phyloP scores from a whole-genome alignment of 2,888 invertebrate genomes.

The Iphiclides podalirius region DNA sequence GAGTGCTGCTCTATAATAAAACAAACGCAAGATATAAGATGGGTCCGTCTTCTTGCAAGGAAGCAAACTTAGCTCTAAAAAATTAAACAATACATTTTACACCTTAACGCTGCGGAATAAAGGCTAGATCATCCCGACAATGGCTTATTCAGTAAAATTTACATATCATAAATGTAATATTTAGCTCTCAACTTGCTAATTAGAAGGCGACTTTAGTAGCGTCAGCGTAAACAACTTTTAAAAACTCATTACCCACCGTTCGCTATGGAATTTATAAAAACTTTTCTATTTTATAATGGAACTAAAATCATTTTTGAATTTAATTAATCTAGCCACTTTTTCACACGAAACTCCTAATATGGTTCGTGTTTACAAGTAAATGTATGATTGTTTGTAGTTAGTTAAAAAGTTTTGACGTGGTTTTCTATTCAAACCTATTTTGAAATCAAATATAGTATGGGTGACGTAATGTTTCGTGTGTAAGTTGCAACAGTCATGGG shows the following conservation, averaged over 20 bases:
- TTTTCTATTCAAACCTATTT: too few relatives aligned
- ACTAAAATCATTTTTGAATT: neutral
- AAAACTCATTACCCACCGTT: neutral
- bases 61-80: slow-evolving; percentile 44
- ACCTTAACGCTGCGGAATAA: slow-evolving; percentile 41
- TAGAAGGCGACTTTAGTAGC: slow-evolving; percentile 66
- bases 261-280: neutral
- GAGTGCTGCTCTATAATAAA: slow-evolving; percentile 36
- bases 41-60: slow-evolving; percentile 46
- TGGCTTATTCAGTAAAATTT: slow-evolving; percentile 60
- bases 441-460: too few relatives aligned
- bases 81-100: slow-evolving; percentile 33
- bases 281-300: neutral
- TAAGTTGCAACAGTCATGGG: too few relatives aligned
- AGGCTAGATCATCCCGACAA: slow-evolving; percentile 45
- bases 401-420: too few relatives aligned
- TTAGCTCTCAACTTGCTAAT: slow-evolving; percentile 78
- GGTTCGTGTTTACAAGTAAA: too few relatives aligned
- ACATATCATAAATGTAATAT: slow-evolving; percentile 79
- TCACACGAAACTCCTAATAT: too few relatives aligned
- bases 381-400: too few relatives aligned
- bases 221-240: slow-evolving; percentile 36
- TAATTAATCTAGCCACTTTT: too few relatives aligned
- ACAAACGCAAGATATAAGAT: slow-evolving; percentile 49
- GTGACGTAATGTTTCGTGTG: too few relatives aligned